Base-by-base conservation (phyloP, 2,888 invertebrate species). In the Machimus atricapillus region DNA sequence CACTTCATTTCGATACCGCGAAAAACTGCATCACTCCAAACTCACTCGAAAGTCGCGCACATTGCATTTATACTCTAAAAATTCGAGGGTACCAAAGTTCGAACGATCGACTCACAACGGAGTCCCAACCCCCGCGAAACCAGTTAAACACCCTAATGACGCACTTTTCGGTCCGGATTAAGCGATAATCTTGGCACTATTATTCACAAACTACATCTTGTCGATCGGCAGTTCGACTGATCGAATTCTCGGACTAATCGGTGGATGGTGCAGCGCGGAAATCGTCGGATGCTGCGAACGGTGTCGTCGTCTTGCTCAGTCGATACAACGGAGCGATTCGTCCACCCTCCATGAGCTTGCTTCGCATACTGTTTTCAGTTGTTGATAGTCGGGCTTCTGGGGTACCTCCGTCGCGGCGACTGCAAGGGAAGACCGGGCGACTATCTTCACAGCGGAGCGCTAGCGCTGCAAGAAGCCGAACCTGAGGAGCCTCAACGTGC, bases 291-390 rank as follows among this genome's bases (percentile, higher is more conserved):
- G 27, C 14, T 85, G 16, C 58, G 66, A 16, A 85, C 27, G 40
- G 9, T 19, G 40, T 46, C 43, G 43, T 46, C 14, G 16, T 66
- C n/a, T n/a, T n/a, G 14, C 19, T 58, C 73, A 40, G 12, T 83
- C 40, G 66, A 73, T 73, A 40, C 27, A 40, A 78, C 86, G 14
- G 78, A 46, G 27, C 37, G 56, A 16, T 23, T 37, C 58, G 86
- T 78, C 86, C 74, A 86, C 56, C 86, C 86, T 86, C 86, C 78
- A 78, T 86, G 78, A 86, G 86, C 78, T 77, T 56, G 52, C 56
- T 86, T 78, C 77, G 78, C 56, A 52, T 77, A 86, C 86, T 86
- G 86, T 78, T 16, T 81, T 81, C 31, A 56, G 79, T 31, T 81
- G 52, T 52, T 56, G 43, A 14, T 81, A 81, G 52, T 56, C 31